phyloP scores from a whole-genome alignment of 2,113 vertebrate genomes.

The Mobula hypostoma region DNA sequence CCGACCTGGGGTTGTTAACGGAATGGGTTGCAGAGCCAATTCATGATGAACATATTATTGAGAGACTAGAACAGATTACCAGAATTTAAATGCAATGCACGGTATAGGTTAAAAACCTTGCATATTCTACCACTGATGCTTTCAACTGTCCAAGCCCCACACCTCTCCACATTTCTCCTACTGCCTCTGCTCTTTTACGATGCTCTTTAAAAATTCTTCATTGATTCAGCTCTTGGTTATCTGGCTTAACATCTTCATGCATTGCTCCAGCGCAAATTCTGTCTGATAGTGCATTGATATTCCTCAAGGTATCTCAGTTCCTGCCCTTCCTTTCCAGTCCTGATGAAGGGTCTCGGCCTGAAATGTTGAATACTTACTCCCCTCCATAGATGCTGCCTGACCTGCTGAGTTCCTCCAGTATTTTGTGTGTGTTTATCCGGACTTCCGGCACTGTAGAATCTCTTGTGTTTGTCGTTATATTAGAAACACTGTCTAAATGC shows the following conservation, averaged over 20 bases:
- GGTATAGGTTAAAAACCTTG: background rate
- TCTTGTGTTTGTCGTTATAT: background rate
- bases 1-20: constrained; percentile 10
- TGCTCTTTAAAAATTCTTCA: background rate
- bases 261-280: background rate
- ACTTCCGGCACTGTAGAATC: no score
- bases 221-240: background rate
- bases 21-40: background rate
- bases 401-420: no score
- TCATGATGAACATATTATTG: background rate
- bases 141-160: background rate
- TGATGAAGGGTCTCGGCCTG: no score
- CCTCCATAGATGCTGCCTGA: no score
- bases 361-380: no score
- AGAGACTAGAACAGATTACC: background rate
- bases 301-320: background rate
- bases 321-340: no score
- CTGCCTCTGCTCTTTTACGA: background rate
- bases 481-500: background rate
- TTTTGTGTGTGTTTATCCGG: no score
- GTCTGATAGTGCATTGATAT: background rate
- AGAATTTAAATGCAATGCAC: background rate
- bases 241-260: background rate
- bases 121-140: background rate
- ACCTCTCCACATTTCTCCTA: background rate